Evolutionary conservation across 1,140 invertebrate genomes (phyloP), one percentile per base, ranked within the genome.

Genomic region (Oreohelix idahoensis): DNA sequence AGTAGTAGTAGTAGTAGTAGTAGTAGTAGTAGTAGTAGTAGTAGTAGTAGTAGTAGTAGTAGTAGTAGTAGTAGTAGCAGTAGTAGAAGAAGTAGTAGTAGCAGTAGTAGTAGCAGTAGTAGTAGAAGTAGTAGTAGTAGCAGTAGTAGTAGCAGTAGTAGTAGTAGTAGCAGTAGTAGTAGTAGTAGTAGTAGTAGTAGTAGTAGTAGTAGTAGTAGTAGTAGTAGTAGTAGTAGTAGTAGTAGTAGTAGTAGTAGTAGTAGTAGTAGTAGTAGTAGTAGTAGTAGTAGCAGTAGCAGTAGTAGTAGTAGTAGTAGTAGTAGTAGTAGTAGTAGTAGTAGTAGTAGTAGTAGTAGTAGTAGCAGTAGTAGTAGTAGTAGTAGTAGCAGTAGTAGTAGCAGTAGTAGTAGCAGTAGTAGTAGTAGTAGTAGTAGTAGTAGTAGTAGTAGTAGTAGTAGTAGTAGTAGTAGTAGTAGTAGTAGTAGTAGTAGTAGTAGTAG

Each of bases 161-260:
- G 70, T 35, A 73, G 29, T 73, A 73, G 29, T 73, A 73, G 29
- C 4, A 73, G 70, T 73, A 73, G 70, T 73, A 73, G 70, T 35
- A 73, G 70, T 73, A 73, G 11, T 73, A 73, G 23, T 73, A 73
- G 29, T 73, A 73, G 29, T 73, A 73, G 23, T 73, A 73, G 70
- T 73, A 73, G 70, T 73, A 73, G 70, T 73, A 73, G 11, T 73
- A 73, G 26, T 58, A 58, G 2, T 15, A 58, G 20, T 58, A 58
- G 26, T 15, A 58, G 26, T 58, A 58, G 51, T 23, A 15, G 51
- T 58, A 58, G 51, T 58, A 58, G 23, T 58, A 58, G 26, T 26
- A 58, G 51, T 23, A 58, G 51, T 4, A 23, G 51, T 23, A 26
- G 51, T 58, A 58, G 51, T 23, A 58, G 23, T 58, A 26, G 23